Conservation (phyloP, 2,888 invertebrate species). For the Lasius fuliginosus region DNA sequence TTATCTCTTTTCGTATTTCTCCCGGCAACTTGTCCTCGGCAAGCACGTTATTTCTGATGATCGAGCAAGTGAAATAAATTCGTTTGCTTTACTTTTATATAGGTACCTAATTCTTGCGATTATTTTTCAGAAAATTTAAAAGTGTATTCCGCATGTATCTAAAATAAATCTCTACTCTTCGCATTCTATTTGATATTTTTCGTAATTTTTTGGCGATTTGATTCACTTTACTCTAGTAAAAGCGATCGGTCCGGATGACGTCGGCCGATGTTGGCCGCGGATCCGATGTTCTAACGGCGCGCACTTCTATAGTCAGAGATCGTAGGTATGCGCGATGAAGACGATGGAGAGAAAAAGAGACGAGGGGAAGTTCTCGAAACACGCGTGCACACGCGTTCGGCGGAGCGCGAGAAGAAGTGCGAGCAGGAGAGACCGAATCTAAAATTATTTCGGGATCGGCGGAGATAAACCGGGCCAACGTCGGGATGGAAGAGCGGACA, state of each 20-base stretch:
- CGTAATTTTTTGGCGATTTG: background rate
- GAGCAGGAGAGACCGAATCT: constrained; percentile 81
- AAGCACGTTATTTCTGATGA: background rate
- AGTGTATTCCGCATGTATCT: background rate
- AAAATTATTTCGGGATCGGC: constrained; percentile 83
- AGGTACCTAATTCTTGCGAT: background rate
- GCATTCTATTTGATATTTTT: background rate
- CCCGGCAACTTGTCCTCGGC: background rate
- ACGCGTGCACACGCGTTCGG: background rate
- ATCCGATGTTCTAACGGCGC: constrained; percentile 2
- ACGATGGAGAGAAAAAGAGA: background rate
- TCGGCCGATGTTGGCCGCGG: constrained; percentile 37
- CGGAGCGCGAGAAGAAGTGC: constrained; percentile 59
- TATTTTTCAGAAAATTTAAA: background rate
- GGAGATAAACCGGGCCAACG: constrained; percentile 85
- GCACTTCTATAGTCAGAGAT: constrained; percentile 32
- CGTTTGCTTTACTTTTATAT: background rate
- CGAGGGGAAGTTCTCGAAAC: constrained; percentile 31
- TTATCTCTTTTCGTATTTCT: background rate
- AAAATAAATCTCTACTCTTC: constrained; percentile 19
- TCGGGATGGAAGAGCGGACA: constrained; percentile 57
- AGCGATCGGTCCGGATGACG: constrained; percentile 18
- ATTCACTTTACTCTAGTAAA: constrained; percentile 12
- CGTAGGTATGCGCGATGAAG: constrained; percentile 12
- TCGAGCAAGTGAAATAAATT: background rate